phyloP scores from a whole-genome alignment of 2,113 vertebrate species.

The Melospiza georgiana region DNA sequence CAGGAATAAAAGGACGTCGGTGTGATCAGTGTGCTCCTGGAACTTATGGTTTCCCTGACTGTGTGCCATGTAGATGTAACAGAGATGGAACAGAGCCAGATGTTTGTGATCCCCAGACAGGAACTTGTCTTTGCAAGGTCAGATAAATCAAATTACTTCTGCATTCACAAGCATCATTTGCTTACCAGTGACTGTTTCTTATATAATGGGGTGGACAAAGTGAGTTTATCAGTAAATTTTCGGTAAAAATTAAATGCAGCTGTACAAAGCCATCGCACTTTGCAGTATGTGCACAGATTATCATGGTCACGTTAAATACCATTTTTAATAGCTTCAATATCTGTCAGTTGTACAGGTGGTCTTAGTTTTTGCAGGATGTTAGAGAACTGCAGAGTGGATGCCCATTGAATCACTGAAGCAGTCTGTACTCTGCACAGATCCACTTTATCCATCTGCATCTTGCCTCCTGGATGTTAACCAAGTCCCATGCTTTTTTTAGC shows the following conservation, averaged over 20 bases:
- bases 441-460: background rate
- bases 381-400: background rate
- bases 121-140: constrained; percentile 93
- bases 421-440: background rate
- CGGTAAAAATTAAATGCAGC: background rate
- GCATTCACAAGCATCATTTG: constrained; percentile 7
- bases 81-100: constrained; percentile 76
- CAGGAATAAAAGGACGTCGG: constrained; percentile 80
- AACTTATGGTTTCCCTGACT: constrained; percentile 85
- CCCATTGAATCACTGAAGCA: background rate
- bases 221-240: background rate
- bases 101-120: constrained; percentile 84
- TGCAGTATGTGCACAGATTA: background rate
- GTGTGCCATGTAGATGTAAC: constrained; percentile 83
- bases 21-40: constrained; percentile 87
- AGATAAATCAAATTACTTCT: constrained; percentile 35
- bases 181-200: background rate
- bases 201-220: background rate
- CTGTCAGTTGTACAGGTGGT: background rate
- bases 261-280: background rate
- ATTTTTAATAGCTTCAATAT: background rate
- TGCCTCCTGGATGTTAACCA: background rate
- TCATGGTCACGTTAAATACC: background rate
- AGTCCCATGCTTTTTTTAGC: constrained; percentile 21
- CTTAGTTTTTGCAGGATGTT: background rate